Evolutionary conservation across 1,140 invertebrate genomes (phyloP).

Genomic region (Trichonephila inaurata): DNA sequence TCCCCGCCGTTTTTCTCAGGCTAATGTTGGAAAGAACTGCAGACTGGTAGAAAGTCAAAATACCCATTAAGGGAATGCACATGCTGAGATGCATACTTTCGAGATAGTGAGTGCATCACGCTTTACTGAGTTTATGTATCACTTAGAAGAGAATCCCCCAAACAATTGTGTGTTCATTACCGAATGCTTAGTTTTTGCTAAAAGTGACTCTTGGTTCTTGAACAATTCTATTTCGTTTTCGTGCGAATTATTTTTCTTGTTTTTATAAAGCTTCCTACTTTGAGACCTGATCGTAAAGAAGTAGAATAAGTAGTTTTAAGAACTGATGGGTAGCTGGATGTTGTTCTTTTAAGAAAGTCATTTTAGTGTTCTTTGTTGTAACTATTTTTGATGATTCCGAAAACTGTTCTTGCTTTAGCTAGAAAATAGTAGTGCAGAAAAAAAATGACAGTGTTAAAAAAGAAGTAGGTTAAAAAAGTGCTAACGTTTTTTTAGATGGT

Average conservation of each 20-base stretch:
- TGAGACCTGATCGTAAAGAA: background rate
- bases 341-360: no score
- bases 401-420: no score
- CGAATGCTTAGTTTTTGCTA: background rate
- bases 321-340: no score
- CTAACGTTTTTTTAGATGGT: no score
- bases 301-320: no score
- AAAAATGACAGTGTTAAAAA: no score
- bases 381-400: no score
- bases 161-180: background rate
- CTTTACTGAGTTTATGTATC: slow-evolving; percentile 5
- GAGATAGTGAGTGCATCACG: background rate
- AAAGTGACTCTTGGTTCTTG: background rate
- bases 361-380: no score
- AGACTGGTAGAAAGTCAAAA: background rate
- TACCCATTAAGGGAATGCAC: background rate
- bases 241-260: background rate
- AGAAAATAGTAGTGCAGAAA: no score
- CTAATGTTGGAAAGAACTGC: background rate
- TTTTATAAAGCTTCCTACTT: background rate
- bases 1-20: background rate
- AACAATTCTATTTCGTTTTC: background rate
- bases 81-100: background rate
- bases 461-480: no score
- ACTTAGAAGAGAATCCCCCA: background rate